phyloP scores from a whole-genome alignment of 2,113 vertebrate genomes.

The Protobothrops flavoviridis region DNA sequence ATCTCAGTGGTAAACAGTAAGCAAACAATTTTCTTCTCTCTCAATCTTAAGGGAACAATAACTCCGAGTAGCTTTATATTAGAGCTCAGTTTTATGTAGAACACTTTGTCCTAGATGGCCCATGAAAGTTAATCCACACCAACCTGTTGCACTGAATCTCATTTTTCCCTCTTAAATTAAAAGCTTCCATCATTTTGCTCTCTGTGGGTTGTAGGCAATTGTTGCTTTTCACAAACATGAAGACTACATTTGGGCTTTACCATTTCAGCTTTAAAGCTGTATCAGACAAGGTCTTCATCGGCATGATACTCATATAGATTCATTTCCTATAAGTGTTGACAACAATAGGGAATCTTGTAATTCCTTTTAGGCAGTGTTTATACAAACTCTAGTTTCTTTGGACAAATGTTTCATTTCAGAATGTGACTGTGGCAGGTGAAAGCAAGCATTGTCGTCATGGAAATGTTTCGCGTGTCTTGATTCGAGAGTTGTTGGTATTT shows the following conservation, averaged over 20 bases:
- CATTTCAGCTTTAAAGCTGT: constrained; percentile 39
- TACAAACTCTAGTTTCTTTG: constrained; percentile 32
- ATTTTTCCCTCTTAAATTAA: constrained; percentile 56
- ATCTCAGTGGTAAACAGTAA: constrained; percentile 58
- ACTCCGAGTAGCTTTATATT: constrained; percentile 36
- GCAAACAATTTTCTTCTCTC: constrained; percentile 36
- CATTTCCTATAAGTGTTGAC: background rate
- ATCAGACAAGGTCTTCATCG: background rate
- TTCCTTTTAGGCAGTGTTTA: constrained; percentile 45
- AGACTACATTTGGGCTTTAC: constrained; percentile 19
- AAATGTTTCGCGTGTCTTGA: constrained; percentile 44
- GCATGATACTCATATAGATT: constrained; percentile 38
- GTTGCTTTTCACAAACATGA: background rate
- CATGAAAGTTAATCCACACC: constrained; percentile 48
- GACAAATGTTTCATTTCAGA: constrained; percentile 47
- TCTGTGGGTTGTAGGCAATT: constrained; percentile 37
- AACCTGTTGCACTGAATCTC: constrained; percentile 52
- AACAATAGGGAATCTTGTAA: constrained; percentile 20
- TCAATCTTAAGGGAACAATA: constrained; percentile 11
- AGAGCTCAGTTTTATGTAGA: constrained; percentile 64
- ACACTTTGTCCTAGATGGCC: constrained; percentile 65
- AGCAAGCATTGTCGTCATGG: constrained; percentile 54
- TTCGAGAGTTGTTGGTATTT: background rate
- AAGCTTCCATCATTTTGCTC: constrained; percentile 53
- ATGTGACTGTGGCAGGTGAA: constrained; percentile 42